phyloP scores from a whole-genome alignment of 2,113 vertebrate genomes.

The Egretta garzetta region DNA sequence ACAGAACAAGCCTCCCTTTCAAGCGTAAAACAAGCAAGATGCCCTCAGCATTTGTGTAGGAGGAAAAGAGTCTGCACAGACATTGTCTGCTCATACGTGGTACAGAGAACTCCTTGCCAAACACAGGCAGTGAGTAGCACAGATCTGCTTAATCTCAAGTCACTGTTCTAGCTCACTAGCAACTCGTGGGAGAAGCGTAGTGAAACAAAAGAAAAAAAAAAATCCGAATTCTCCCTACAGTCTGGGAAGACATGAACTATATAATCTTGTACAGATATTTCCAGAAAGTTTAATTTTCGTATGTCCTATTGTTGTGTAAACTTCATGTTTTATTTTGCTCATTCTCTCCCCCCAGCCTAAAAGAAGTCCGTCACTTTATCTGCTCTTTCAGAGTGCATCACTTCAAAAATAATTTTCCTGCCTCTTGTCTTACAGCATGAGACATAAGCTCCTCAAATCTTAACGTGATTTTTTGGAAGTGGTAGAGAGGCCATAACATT shows the following conservation, averaged over 20 bases:
- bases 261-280: neutral
- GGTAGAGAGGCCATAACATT: neutral
- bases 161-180: neutral
- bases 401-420: neutral
- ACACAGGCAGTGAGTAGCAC: neutral
- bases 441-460: neutral
- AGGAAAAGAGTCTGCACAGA: conserved; percentile 32
- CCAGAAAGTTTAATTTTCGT: neutral
- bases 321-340: neutral
- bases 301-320: neutral
- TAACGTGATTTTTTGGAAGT: neutral
- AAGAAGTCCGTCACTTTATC: neutral
- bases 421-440: neutral
- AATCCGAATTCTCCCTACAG: neutral
- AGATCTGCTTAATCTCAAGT: neutral
- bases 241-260: neutral
- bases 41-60: conserved; percentile 42
- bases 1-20: conserved; percentile 70
- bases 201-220: neutral
- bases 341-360: neutral
- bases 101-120: conserved; percentile 17
- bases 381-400: neutral
- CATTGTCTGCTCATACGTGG: neutral
- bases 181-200: neutral
- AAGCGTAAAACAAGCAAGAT: conserved; percentile 64